phyloP scores from a whole-genome alignment of 2,797 vertebrate species.

The Acropternis orthonyx region DNA sequence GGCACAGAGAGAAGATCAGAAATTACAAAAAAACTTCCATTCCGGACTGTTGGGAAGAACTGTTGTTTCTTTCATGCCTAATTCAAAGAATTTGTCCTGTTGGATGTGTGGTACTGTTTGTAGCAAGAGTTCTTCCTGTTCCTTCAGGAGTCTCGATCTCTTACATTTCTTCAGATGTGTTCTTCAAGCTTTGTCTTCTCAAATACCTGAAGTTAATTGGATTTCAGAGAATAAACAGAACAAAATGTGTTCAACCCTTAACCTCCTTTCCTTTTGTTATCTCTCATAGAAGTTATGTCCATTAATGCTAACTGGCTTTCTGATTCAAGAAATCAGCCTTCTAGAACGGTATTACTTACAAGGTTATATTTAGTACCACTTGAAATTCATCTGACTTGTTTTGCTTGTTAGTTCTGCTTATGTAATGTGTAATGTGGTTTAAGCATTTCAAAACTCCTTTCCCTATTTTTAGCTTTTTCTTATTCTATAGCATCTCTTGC shows the following conservation, averaged over 20 bases:
- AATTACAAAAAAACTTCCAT: constrained; percentile 26
- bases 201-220: constrained; percentile 66
- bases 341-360: constrained; percentile 1
- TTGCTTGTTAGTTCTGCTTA: constrained; percentile 45
- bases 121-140: constrained; percentile 59
- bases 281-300: constrained; percentile 23
- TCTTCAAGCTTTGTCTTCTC: constrained; percentile 58
- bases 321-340: constrained; percentile 36
- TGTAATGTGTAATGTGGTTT: constrained; percentile 8
- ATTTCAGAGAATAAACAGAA: constrained; percentile 65
- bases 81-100: constrained; percentile 54
- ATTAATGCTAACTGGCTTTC: constrained; percentile 37
- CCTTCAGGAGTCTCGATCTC: constrained; percentile 36
- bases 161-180: constrained; percentile 32
- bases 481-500: neutral
- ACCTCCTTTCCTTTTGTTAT: constrained; percentile 33
- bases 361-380: constrained; percentile 42
- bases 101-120: constrained; percentile 36
- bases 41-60: neutral
- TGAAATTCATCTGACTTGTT: constrained; percentile 52
- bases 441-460: constrained; percentile 29
- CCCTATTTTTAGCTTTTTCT: constrained; percentile 29
- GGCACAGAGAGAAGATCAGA: constrained; percentile 49
- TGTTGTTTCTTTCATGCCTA: constrained; percentile 50
- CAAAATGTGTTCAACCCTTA: constrained; percentile 59